Evolutionary conservation across 2,113 vertebrate species (phyloP), one percentile per base, ranked within the genome.

Genomic region (Myrmecobius fasciatus): DNA sequence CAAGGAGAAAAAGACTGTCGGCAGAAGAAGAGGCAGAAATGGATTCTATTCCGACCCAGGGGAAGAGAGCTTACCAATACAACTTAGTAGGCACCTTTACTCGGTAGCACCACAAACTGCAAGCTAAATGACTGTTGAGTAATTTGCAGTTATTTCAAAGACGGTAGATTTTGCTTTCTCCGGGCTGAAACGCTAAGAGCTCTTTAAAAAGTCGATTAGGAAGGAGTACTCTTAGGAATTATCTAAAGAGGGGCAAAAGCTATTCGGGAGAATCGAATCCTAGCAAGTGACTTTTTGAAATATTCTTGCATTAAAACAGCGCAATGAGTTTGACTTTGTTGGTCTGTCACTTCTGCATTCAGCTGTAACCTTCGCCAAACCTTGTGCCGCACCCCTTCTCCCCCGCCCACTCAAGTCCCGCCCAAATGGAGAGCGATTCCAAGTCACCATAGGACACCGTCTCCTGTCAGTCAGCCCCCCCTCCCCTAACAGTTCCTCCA

Each of bases 331-430:
- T 90, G 90, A 91, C 95, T 92, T n/a, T n/a, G 53, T 75, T 75
- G 91, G 53, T 90, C 95, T 51, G 96, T 91, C 92, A 83, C 91
- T 91, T 52, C 91, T 6, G 54, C 91, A 95, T 92, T 96, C 97
- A 92, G 96, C 97, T 52, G 95, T 97, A 96, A 97, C 98, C 98
- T 98, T 97, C 97, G 97, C 97, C 96, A 94, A 97, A 97, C 98
- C 98, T 97, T 92, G 98, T 31, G n/a, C 91, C 51, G 53, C 91
- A 48, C 90, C 95, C 89, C 47, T 25, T 52, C 92, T 67, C 95
- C 91, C 94, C 91, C 95, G 92, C 96, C 94, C 97, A 31, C n/a
- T 60, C 91, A 56, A 92, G 52, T 89, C 96, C 97, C 97, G 96
- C 97, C 95, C 97, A 25, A 94, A 53, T 49, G 89, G 52, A 93